These are phyloP conservation scores for Lacerta viridis DNA, from an alignment of 2,797 vertebrate species.

Conservation along the genomic window DNA sequence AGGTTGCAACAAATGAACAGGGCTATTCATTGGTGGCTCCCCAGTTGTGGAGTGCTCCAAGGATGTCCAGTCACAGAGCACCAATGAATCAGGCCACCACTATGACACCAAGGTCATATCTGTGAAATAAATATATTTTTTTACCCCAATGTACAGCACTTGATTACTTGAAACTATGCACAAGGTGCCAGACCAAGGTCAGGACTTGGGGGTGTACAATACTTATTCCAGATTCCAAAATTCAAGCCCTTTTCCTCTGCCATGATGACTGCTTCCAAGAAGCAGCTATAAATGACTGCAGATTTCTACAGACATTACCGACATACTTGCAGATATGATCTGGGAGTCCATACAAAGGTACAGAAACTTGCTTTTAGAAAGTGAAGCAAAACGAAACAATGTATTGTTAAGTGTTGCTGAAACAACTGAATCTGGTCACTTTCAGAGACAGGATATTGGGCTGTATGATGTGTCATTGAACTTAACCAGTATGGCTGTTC, in stretches of 20 bases:
- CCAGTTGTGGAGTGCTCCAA: too few relatives aligned
- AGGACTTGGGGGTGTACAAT: not conserved
- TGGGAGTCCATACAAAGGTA: not conserved
- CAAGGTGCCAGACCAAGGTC: not conserved
- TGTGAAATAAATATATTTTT: too few relatives aligned
- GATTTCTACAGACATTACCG: too few relatives aligned
- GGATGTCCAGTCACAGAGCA: not conserved
- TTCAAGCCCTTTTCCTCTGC: not conserved
- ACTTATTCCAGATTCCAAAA: not conserved
- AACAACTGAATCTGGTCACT: not conserved
- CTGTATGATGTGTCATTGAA: not conserved
- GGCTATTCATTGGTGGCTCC: too few relatives aligned
- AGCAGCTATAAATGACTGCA: not conserved
- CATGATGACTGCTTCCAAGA: not conserved
- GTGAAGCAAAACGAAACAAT: not conserved
- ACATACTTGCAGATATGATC: not conserved
- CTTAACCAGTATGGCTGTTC: constrained; percentile 8
- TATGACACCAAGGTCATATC: not conserved
- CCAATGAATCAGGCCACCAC: not conserved
- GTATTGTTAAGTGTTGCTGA: not conserved
- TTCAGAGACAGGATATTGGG: not conserved
- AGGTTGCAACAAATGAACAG: too few relatives aligned
- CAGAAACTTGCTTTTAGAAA: constrained; percentile 11
- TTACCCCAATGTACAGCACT: too few relatives aligned
- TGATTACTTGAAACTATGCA: not conserved